Base-by-base conservation (phyloP, 37 sponge, comb jelly and placozoan genomes). In the Haliclona indistincta region DNA sequence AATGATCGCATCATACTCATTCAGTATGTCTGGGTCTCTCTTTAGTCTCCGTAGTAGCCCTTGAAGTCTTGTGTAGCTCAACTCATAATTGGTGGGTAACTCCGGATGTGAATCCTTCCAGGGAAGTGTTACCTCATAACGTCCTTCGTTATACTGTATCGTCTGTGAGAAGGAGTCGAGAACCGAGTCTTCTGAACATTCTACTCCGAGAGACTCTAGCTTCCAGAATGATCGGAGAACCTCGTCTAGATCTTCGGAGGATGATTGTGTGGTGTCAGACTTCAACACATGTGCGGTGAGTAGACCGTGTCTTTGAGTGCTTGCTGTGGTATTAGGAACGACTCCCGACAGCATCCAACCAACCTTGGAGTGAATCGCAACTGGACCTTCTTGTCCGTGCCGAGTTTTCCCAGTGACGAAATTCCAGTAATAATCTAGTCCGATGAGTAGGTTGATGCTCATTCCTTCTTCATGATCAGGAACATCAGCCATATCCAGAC, bases 1-100 rank as follows among this genome's bases (percentile, higher is more conserved):
- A n/a, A 87, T 80, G 38, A 60, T 54, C n/a, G 22, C 23, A 38
- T 87, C 54, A 51, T 87, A 87, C 45, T 87, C 70, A 44, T 75
- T 43, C 5, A 87, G 63, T 35, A 80, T 10, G n/a, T 11, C 42
- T 63, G 81, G 87, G 25, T 55, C 43, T 47, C 79, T 79, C 63
- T 51, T 77, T 20, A 85, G 67, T 0, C 87, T 73, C 25, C 39
- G 25, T 1, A 86, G 54, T 25, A 86, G 29, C 2, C 77, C 76
- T 33, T 54, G 39, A 2, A 87, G 76, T 43, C 81, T 56, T 7
- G 62, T 69, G 2, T 75, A 25, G 23, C 81, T 75, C 54, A 87
- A 36, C 29, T 67, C 28, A 32, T 75, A 87, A 52, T 87, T 80
- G 63, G 80, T 76, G 17, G 76, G 81, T 32, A 86, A 43, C 5